Conservation (phyloP, 2,888 invertebrate genomes). For the Noctua comes region DNA sequence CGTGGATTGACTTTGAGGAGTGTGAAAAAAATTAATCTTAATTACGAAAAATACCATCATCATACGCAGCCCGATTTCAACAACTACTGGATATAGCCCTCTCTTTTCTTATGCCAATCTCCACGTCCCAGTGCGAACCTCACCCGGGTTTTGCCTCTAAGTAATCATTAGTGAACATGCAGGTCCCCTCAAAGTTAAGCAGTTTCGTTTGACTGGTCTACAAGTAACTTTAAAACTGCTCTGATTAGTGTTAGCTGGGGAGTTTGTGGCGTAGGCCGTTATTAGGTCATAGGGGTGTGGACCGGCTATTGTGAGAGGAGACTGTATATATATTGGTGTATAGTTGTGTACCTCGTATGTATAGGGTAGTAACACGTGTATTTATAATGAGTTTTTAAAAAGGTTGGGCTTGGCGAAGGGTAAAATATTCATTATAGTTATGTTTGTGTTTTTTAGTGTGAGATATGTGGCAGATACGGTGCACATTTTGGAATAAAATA, state of each 20-base stretch:
- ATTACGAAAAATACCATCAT: not conserved
- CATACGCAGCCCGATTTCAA: not conserved
- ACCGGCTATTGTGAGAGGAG: constrained; percentile 28
- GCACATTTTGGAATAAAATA: not conserved
- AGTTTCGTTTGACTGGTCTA: constrained; percentile 20
- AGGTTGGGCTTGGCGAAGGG: not conserved
- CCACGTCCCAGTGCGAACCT: not conserved
- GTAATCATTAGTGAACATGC: constrained; percentile 15
- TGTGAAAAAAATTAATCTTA: not conserved
- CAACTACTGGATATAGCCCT: not conserved
- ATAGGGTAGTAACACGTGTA: not conserved
- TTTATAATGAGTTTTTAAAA: not conserved
- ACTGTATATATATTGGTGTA: not conserved
- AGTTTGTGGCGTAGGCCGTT: constrained; percentile 42
- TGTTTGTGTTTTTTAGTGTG: not conserved
- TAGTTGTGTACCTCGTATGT: not conserved
- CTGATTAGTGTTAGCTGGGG: constrained; percentile 50
- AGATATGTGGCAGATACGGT: not conserved
- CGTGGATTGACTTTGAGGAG: not conserved
- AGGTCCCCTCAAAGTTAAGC: constrained; percentile 14
- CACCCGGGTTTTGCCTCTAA: not conserved
- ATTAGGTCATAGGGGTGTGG: constrained; percentile 53
- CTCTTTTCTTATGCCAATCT: not conserved
- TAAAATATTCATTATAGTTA: not conserved
- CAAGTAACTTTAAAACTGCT: constrained; percentile 47